Conservation (phyloP, 2,888 invertebrate genomes). For the Cremastinae sp. region DNA sequence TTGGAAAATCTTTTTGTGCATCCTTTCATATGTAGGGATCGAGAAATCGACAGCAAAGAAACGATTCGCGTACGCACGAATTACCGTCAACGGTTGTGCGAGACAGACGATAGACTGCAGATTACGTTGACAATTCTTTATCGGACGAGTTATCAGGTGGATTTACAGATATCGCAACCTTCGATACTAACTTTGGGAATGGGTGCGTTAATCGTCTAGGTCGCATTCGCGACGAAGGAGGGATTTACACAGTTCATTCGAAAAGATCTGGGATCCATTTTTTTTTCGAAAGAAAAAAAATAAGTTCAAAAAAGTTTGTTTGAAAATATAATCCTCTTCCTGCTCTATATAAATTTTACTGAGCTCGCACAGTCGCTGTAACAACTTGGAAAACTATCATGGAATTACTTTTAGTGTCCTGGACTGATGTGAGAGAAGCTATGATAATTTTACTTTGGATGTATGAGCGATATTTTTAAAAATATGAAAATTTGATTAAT, state of each 20-base stretch:
- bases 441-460: no score
- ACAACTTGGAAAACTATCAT: no score
- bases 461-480: no score
- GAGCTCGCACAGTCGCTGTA: no score
- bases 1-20: constrained; percentile 43
- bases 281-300: no score
- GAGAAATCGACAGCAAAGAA: not conserved
- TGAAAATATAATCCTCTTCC: no score
- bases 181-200: not conserved
- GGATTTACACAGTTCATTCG: not conserved
- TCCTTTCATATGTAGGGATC: constrained; percentile 7
- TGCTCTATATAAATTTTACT: no score
- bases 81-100: constrained; percentile 1
- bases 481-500: no score
- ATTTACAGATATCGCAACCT: constrained; percentile 16
- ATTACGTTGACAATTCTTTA: constrained; percentile 48
- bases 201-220: not conserved
- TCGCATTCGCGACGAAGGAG: constrained; percentile 8
- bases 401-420: no score
- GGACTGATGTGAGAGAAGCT: no score
- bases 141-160: constrained; percentile 28
- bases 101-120: constrained; percentile 49
- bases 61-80: not conserved
- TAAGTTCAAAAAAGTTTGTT: no score
- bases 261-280: no score